phyloP scores from a whole-genome alignment of 2,888 invertebrate species.

The Caradrina clavipalpis region DNA sequence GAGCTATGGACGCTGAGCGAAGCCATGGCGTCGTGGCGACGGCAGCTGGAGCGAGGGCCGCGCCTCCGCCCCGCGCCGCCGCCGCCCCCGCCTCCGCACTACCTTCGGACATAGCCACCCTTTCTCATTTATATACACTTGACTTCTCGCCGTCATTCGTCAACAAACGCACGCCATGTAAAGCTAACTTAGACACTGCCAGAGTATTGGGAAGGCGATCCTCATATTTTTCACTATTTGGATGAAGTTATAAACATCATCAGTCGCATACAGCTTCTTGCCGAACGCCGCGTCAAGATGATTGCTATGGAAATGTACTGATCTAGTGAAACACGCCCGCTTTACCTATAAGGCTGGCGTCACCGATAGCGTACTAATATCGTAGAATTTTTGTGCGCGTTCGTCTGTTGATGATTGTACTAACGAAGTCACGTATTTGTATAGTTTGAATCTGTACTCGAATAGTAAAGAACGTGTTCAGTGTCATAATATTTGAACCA shows the following conservation, averaged over 20 bases:
- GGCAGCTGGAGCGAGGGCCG: slow-evolving; percentile 89
- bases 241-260: not conserved
- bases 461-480: slow-evolving; percentile 31
- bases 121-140: slow-evolving; percentile 21
- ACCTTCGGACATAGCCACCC: slow-evolving; percentile 80
- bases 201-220: slow-evolving; percentile 1
- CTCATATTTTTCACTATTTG: not conserved
- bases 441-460: slow-evolving; percentile 28
- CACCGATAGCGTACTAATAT: not conserved
- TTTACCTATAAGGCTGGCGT: not conserved
- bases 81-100: slow-evolving; percentile 87
- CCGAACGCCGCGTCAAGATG: not conserved
- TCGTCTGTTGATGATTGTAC: slow-evolving; percentile 4
- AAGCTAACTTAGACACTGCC: not conserved
- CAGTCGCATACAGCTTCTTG: not conserved
- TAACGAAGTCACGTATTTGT: slow-evolving; percentile 17
- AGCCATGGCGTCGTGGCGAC: slow-evolving; percentile 96
- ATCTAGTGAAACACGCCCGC: not conserved
- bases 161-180: slow-evolving; percentile 10
- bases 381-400: not conserved
- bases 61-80: slow-evolving; percentile 89
- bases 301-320: not conserved
- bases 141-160: slow-evolving; percentile 15
- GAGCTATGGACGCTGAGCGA: slow-evolving; percentile 98
- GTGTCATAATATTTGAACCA: slow-evolving; percentile 49